A percentile compares a stretch with the other conserved stretches of the same genome.
These are phyloP conservation scores for Scomberomorus guttatus DNA, from an alignment of 2,797 vertebrate genomes.

Conservation along the genomic window DNA sequence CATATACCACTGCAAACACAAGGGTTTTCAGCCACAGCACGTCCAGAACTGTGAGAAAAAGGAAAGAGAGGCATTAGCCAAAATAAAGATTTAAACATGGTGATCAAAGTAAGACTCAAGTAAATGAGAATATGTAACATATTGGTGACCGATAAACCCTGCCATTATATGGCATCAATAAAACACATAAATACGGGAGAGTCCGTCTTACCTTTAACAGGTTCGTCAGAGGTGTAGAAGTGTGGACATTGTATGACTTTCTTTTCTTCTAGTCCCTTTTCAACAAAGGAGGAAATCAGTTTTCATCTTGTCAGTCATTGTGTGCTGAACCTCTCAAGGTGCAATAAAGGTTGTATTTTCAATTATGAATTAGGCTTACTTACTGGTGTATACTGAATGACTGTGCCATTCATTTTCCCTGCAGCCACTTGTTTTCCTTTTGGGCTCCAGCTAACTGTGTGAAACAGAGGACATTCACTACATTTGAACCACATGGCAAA, in stretches of 20 bases:
- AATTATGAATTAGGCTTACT: slow-evolving; percentile 73
- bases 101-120: neutral
- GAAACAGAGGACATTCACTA: slow-evolving; percentile 29
- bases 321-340: neutral
- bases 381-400: slow-evolving; percentile 97
- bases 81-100: neutral
- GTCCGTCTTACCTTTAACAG: slow-evolving; percentile 91
- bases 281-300: slow-evolving; percentile 33
- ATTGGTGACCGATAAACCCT: neutral
- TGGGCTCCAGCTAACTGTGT: slow-evolving; percentile 96
- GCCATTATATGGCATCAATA: neutral
- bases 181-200: neutral
- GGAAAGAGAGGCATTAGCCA: slow-evolving; percentile 10
- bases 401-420: slow-evolving; percentile 93
- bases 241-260: slow-evolving; percentile 94
- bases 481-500: slow-evolving; percentile 7
- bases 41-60: slow-evolving; percentile 89
- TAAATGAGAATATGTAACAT: neutral
- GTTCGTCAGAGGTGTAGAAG: slow-evolving; percentile 93
- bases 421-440: slow-evolving; percentile 97
- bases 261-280: slow-evolving; percentile 93
- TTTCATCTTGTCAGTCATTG: neutral
- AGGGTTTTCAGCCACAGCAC: slow-evolving; percentile 95
- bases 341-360: neutral
- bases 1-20: slow-evolving; percentile 93